Base-by-base conservation (phyloP, 2,888 invertebrate species). In the Serrognathus titanus region DNA sequence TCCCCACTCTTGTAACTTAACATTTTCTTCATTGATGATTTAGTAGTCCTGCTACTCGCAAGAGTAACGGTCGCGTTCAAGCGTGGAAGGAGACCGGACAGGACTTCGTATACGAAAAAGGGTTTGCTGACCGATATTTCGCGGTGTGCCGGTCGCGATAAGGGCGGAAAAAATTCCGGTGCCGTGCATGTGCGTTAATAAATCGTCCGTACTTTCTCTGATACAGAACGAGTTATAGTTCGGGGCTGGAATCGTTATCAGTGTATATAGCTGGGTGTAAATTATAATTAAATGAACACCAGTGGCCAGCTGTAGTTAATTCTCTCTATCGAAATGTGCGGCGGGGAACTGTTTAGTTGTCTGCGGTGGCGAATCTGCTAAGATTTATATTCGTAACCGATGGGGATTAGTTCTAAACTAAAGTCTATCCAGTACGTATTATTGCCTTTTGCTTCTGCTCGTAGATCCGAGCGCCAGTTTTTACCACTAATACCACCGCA, bases 1-100 rank as follows among this genome's bases (percentile, higher is more conserved):
- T 51, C 57, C 57, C 57, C 57, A 53, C 57, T 53, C 53, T 49
- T 53, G 53, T 46, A 16, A 11, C 43, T 20, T 20, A 43, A 43
- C 53, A 48, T 47, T 53, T 53, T 57, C 57, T 57, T 53, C 57
- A 57, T 57, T 57, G 57, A 57, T 57, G 57, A 57, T 57, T 57
- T 57, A 57, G 57, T 57, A 57, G 53, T 49, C 50, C 53, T 37
- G 50, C 46, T 45, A 40, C 41, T 24, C 48, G 16, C 41, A 36
- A 43, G 31, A 13, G 48, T 40, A 41, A 24, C 36, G 35, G 54
- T 48, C 41, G 43, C 46, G 40, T 12, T 38, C 45, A 39, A n/a
- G 9, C 20, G 40, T 13, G 55, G 16, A 52, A 52, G 45, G 43
- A 43, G 43, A 20, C n/a, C 10, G 12, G 45, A 16, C n/a, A 45